These are phyloP conservation scores for Eulithis testata DNA, from an alignment of 2,888 invertebrate species.

Conservation along the genomic window DNA sequence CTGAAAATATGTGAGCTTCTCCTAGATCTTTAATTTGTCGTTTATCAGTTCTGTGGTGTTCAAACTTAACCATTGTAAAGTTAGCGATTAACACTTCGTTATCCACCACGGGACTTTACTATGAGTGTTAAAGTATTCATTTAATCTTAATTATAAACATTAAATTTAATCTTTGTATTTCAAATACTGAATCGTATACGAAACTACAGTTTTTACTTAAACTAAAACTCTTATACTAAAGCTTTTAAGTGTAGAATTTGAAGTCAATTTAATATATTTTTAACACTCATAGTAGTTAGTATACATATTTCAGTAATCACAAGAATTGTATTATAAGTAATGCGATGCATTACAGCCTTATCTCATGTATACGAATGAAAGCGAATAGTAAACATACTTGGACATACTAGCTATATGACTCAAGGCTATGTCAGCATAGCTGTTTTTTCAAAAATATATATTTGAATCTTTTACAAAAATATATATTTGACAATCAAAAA, in stretches of 20 bases:
- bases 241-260: slow-evolving; percentile 4
- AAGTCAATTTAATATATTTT: slow-evolving; percentile 33
- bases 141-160: slow-evolving; percentile 9
- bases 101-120: slow-evolving; percentile 38
- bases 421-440: slow-evolving; percentile 34
- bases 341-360: slow-evolving; percentile 86
- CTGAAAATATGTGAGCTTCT: slow-evolving; percentile 70
- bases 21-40: slow-evolving; percentile 50
- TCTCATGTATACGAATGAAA: slow-evolving; percentile 88
- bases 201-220: slow-evolving; percentile 3
- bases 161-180: slow-evolving; percentile 11
- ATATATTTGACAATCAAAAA: slow-evolving; percentile 5
- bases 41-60: slow-evolving; percentile 56
- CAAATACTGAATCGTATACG: slow-evolving; percentile 32
- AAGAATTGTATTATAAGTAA: slow-evolving; percentile 68
- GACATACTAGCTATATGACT: slow-evolving; percentile 62
- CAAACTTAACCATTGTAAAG: slow-evolving; percentile 39
- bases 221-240: background rate
- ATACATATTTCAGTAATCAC: slow-evolving; percentile 53
- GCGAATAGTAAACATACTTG: slow-evolving; percentile 63
- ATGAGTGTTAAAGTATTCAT: slow-evolving; percentile 38
- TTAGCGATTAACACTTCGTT: slow-evolving; percentile 26
- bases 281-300: slow-evolving; percentile 50
- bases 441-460: slow-evolving; percentile 21
- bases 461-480: slow-evolving; percentile 17